These are phyloP conservation scores for Australoheros facetus DNA, from an alignment of 2,797 vertebrate genomes.

Conservation along the genomic window DNA sequence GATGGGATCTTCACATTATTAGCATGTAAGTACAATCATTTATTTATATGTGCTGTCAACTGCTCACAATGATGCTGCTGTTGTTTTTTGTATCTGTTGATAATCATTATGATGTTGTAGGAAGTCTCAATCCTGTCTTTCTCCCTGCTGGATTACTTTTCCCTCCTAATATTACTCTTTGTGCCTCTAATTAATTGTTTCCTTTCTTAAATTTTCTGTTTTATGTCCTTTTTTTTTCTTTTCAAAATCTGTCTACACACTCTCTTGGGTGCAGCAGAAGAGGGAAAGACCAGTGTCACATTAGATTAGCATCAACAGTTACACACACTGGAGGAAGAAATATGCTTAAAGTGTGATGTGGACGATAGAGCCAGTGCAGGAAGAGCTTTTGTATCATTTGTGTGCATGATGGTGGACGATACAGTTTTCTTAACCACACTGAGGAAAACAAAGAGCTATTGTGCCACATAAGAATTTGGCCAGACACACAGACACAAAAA, in stretches of 20 bases:
- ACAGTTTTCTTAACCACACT: slow-evolving; percentile 21
- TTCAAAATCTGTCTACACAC: slow-evolving; percentile 2
- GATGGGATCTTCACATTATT: slow-evolving; percentile 33
- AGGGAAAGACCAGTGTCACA: slow-evolving; percentile 68
- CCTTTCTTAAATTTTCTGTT: slow-evolving; percentile 11
- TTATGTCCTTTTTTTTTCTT: background rate
- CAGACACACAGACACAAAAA: slow-evolving; percentile 20
- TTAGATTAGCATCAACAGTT: slow-evolving; percentile 51
- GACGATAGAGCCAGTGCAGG: background rate
- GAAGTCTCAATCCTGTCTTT: background rate
- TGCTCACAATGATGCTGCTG: background rate
- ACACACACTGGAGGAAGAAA: slow-evolving; percentile 38
- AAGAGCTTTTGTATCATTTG: background rate
- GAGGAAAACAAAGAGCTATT: slow-evolving; percentile 51
- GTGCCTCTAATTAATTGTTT: background rate
- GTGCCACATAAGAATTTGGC: slow-evolving; percentile 22
- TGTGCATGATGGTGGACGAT: background rate
- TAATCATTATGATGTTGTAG: background rate
- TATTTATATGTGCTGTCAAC: slow-evolving; percentile 11
- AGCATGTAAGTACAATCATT: slow-evolving; percentile 60
- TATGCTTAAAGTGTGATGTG: slow-evolving; percentile 29
- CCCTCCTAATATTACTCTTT: background rate
- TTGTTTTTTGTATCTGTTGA: background rate
- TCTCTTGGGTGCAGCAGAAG: slow-evolving; percentile 27
- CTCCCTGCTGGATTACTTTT: background rate